A percentile compares a stretch with the other conserved stretches of the same genome.
phyloP scores from a whole-genome alignment of 2,888 invertebrate genomes.

The Dysmachus trigonus region DNA sequence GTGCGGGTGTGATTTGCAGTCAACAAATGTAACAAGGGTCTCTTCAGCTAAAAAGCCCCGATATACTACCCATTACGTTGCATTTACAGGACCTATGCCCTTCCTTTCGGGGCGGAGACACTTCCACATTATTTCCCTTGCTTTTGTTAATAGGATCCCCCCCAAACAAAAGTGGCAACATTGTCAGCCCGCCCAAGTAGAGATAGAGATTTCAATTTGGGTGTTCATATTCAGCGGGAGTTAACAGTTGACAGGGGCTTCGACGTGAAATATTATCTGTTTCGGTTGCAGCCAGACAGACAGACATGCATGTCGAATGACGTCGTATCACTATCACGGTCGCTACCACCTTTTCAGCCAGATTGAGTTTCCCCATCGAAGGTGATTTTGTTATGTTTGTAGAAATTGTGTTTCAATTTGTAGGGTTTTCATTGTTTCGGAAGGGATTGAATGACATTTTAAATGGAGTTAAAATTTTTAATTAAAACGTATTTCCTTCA shows the following conservation, averaged over 20 bases:
- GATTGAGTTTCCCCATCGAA: not conserved
- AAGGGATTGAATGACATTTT: not conserved
- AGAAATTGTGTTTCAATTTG: not conserved
- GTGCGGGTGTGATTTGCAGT: not conserved
- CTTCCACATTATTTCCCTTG: not conserved
- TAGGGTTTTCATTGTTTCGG: not conserved
- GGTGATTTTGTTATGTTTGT: not conserved
- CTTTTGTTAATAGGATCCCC: not conserved
- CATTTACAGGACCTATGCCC: not conserved
- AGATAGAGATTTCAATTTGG: not conserved
- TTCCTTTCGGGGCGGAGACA: not conserved
- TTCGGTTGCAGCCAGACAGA: not conserved
- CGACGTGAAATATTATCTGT: not conserved
- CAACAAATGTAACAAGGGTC: not conserved
- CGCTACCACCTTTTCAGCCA: not conserved
- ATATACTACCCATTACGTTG: not conserved
- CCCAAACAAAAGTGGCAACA: not conserved
- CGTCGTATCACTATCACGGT: not conserved
- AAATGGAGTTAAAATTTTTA: not conserved
- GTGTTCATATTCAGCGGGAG: not conserved
- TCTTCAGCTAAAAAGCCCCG: not conserved
- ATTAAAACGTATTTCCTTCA: not conserved
- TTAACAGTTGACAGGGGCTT: not conserved
- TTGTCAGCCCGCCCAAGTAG: not conserved
- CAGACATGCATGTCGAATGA: not conserved